phyloP scores from a whole-genome alignment of 2,888 invertebrate genomes.

The Drosophila neonasuta region DNA sequence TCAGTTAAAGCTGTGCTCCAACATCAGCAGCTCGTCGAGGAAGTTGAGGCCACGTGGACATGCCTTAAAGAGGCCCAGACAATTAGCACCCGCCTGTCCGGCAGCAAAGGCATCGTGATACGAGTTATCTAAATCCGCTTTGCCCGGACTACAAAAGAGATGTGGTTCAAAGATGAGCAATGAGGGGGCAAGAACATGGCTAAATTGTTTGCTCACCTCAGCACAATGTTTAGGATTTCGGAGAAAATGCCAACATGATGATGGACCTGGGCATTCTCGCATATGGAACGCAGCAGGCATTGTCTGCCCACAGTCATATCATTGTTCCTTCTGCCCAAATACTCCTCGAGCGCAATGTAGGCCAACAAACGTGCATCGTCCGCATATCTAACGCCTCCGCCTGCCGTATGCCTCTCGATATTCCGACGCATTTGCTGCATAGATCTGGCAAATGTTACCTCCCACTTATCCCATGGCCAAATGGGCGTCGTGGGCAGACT shows the following conservation, averaged over 20 bases:
- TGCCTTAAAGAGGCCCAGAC: constrained; percentile 84
- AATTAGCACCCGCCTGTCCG: constrained; percentile 86
- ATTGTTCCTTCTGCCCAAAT: constrained; percentile 63
- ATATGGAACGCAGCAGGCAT: constrained; percentile 78
- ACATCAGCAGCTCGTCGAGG: constrained; percentile 83
- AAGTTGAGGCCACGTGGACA: constrained; percentile 86
- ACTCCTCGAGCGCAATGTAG: constrained; percentile 76
- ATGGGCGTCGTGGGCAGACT: constrained; percentile 71
- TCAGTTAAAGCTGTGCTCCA: constrained; percentile 52
- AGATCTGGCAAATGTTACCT: constrained; percentile 71
- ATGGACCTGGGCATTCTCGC: constrained; percentile 79
- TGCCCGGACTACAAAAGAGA: constrained; percentile 66
- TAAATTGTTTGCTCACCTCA: constrained; percentile 69
- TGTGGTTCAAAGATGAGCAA: constrained; percentile 3
- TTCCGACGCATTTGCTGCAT: constrained; percentile 57
- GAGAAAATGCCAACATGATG: constrained; percentile 73
- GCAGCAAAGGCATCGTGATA: constrained; percentile 86
- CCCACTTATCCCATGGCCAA: constrained; percentile 80
- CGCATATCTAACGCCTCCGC: constrained; percentile 52
- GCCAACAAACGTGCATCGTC: constrained; percentile 78
- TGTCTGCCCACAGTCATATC: constrained; percentile 56
- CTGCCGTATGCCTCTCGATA: constrained; percentile 56
- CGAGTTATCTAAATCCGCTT: constrained; percentile 82
- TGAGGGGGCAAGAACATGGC: background rate
- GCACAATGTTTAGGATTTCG: constrained; percentile 74